Percentiles rank a stretch among this genome's conserved stretches.
Evolutionary conservation across 2,888 invertebrate species (phyloP).

Genomic region (Phortica okadai): DNA sequence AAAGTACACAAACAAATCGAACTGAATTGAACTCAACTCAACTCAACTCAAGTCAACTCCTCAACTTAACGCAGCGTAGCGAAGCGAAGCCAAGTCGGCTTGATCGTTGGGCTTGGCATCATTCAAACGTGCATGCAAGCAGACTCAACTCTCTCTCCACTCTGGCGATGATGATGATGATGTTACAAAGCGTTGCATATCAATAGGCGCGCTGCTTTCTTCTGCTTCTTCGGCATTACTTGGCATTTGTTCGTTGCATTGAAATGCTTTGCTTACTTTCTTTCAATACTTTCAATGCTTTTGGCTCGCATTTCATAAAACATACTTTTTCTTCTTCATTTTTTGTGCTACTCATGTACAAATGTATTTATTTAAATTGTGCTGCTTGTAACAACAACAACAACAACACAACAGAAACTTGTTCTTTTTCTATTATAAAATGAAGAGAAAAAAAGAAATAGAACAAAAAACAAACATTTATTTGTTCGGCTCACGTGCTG

Average conservation of each 20-base stretch:
- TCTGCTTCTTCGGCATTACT: background rate
- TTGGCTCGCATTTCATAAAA: slow-evolving; percentile 35
- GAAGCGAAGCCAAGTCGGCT: too few relatives aligned
- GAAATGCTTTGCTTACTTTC: slow-evolving; percentile 35
- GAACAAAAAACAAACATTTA: background rate
- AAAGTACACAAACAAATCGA: slow-evolving; percentile 49
- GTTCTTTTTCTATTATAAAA: background rate
- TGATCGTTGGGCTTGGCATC: background rate
- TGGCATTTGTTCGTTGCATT: slow-evolving; percentile 30
- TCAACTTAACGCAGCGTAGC: background rate
- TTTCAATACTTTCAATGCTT: slow-evolving; percentile 46
- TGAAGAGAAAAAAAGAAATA: background rate
- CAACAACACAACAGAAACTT: background rate
- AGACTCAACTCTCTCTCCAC: background rate
- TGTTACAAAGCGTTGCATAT: slow-evolving; percentile 14
- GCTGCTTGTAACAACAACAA: slow-evolving; percentile 45
- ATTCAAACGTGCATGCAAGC: background rate
- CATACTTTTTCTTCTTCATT: slow-evolving; percentile 53
- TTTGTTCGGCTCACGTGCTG: slow-evolving; percentile 45
- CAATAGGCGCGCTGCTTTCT: background rate
- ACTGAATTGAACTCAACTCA: slow-evolving; percentile 24
- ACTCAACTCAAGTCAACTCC: slow-evolving; percentile 14
- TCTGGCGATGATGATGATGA: background rate
- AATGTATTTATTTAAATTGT: slow-evolving; percentile 66
- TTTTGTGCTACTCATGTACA: slow-evolving; percentile 34